These are phyloP conservation scores for Coelinius sp. DNA, from an alignment of 2,888 invertebrate genomes.

Conservation along the genomic window DNA sequence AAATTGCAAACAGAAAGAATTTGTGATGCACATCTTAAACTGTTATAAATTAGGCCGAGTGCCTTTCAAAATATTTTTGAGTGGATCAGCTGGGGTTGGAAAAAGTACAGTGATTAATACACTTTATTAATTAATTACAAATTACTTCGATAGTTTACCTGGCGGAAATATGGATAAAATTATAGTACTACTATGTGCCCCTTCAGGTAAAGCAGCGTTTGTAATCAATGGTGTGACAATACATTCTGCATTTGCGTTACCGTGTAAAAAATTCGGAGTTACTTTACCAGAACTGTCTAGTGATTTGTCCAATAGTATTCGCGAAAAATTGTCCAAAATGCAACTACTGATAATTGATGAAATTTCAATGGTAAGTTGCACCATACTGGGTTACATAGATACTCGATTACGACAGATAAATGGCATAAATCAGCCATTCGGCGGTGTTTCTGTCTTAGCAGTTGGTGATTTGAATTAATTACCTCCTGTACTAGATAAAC, in stretches of 20 bases:
- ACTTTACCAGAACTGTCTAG: too few species aligned
- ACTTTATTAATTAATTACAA: slow-evolving; percentile 49
- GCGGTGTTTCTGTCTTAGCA: too few species aligned
- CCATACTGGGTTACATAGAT: too few species aligned
- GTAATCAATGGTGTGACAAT: slow-evolving; percentile 54
- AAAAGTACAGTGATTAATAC: slow-evolving; percentile 54
- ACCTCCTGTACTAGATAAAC: slow-evolving; percentile 54
- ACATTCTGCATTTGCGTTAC: slow-evolving; percentile 52
- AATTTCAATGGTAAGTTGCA: too few species aligned
- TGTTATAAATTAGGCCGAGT: slow-evolving; percentile 37
- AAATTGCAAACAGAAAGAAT: slow-evolving; percentile 43
- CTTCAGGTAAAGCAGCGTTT: slow-evolving; percentile 54
- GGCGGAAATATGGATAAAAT: slow-evolving; percentile 45
- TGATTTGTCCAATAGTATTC: too few species aligned
- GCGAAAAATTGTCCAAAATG: too few species aligned
- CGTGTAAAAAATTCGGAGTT: slow-evolving; percentile 32
- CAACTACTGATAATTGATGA: too few species aligned
- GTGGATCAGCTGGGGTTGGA: slow-evolving; percentile 57
- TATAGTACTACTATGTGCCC: slow-evolving; percentile 48
- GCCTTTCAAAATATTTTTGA: slow-evolving; percentile 50
- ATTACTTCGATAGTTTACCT: slow-evolving; percentile 40
- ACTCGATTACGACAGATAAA: too few species aligned
- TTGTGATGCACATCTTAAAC: slow-evolving; percentile 45
- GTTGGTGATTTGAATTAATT: too few species aligned
- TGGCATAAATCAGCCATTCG: too few species aligned